Evolutionary conservation across 2,888 invertebrate genomes (phyloP).

Genomic region (Paralinhomoeus sp.): DNA sequence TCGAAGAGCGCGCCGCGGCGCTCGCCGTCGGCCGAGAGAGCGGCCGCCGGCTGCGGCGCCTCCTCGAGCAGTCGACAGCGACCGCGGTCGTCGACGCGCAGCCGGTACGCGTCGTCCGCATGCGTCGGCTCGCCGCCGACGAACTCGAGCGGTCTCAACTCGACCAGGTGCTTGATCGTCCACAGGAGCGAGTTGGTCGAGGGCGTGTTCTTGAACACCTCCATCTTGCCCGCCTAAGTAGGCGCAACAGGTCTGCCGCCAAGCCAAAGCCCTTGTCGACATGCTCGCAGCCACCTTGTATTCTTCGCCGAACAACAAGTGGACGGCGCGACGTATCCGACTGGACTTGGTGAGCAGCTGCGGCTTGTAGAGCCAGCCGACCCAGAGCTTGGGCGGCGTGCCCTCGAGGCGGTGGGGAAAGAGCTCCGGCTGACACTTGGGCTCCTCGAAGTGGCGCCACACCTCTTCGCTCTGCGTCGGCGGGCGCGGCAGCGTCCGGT

Average conservation of each 20-base stretch:
- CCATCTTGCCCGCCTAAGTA: conserved; percentile 12
- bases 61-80: too few species aligned
- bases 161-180: conserved; percentile 24
- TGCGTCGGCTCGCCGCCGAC: conserved; percentile 23
- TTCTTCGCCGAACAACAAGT: too few species aligned
- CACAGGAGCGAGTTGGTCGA: conserved; percentile 14
- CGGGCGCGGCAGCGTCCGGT: conserved; percentile 1
- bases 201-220: conserved; percentile 24
- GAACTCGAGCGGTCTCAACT: conserved; percentile 22
- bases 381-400: conserved; percentile 1
- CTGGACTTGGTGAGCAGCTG: too few species aligned
- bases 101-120: too few species aligned
- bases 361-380: conserved; percentile 1
- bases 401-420: background rate
- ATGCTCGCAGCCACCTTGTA: too few species aligned
- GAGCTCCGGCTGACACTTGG: background rate
- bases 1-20: background rate
- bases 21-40: too few species aligned
- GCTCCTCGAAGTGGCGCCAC: conserved; percentile 10
- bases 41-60: too few species aligned
- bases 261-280: background rate
- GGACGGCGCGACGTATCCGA: too few species aligned
- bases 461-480: conserved; percentile 7
- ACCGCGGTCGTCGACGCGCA: too few species aligned
- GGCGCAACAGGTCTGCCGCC: too few species aligned